Evolutionary conservation across 2,888 invertebrate genomes (phyloP).

Genomic region (Priocnemis perturbator): DNA sequence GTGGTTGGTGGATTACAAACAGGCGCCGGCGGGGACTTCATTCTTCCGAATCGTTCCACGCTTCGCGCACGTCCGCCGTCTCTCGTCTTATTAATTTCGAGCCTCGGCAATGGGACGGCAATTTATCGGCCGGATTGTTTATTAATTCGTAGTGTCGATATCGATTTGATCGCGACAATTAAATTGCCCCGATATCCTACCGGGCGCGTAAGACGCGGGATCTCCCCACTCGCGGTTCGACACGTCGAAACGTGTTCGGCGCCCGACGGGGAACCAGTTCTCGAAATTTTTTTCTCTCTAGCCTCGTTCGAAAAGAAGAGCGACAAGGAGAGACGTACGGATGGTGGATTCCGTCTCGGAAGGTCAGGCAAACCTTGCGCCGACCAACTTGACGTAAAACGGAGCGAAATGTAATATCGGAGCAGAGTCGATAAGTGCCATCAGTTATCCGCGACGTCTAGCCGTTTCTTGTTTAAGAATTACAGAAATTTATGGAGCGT

Average conservation of each 20-base stretch:
- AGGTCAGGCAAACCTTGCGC: constrained; percentile 11
- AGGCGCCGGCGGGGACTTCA: constrained; percentile 17
- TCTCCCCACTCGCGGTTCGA: constrained; percentile 51
- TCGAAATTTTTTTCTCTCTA: constrained; percentile 45
- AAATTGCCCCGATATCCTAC: constrained; percentile 21
- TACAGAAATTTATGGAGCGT: no score
- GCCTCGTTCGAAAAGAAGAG: constrained; percentile 32
- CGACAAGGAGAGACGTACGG: constrained; percentile 31
- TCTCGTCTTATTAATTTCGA: no score
- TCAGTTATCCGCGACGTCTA: no score
- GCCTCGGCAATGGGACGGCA: no score
- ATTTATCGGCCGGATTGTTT: no score
- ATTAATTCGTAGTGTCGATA: not conserved
- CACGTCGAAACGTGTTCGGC: constrained; percentile 61
- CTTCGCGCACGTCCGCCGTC: not conserved
- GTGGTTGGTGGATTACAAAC: not conserved
- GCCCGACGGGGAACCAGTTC: constrained; percentile 63
- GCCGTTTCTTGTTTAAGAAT: no score
- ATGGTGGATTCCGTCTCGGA: constrained; percentile 37
- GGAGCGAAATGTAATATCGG: no score
- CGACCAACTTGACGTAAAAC: no score
- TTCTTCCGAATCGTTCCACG: no score
- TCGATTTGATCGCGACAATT: constrained; percentile 30
- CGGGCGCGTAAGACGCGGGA: constrained; percentile 39
- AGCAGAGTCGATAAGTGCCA: no score